phyloP scores from a whole-genome alignment of 2,113 vertebrate genomes.

The Lathamus discolor region DNA sequence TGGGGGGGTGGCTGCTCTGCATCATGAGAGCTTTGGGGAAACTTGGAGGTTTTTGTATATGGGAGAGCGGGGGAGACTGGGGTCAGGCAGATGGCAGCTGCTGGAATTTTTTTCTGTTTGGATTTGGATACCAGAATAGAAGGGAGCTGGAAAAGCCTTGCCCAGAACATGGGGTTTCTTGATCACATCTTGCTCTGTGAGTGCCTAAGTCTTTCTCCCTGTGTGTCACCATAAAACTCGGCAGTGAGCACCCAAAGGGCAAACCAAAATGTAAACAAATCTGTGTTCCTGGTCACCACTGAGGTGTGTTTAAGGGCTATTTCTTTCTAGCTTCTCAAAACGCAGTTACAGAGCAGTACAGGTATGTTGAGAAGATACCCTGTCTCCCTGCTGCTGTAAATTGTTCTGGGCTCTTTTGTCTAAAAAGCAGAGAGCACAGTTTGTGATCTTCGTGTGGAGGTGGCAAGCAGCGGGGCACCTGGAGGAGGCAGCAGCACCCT shows the following conservation, averaged over 20 bases:
- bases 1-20: not conserved
- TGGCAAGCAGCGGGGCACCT: not conserved
- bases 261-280: not conserved
- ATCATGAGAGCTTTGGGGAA: not conserved
- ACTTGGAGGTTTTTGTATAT: not conserved
- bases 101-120: not conserved
- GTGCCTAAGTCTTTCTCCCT: not conserved
- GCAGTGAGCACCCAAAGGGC: not conserved
- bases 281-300: not conserved
- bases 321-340: not conserved
- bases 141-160: not conserved
- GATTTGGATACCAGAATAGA: not conserved
- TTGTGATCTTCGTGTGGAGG: not conserved
- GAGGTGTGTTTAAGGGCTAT: not conserved
- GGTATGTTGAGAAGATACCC: fast-evolving
- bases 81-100: not conserved
- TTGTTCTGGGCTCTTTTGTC: not conserved
- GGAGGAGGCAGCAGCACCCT: not conserved
- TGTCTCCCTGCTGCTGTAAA: not conserved
- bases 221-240: fast-evolving
- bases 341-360: not conserved
- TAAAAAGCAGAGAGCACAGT: not conserved
- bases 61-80: not conserved
- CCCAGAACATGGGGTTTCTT: not conserved
- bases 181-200: not conserved